A percentile compares a stretch with the other conserved stretches of the same genome.
Evolutionary conservation across 2,888 invertebrate genomes (phyloP).

Genomic region (Drosophila kuntzei): DNA sequence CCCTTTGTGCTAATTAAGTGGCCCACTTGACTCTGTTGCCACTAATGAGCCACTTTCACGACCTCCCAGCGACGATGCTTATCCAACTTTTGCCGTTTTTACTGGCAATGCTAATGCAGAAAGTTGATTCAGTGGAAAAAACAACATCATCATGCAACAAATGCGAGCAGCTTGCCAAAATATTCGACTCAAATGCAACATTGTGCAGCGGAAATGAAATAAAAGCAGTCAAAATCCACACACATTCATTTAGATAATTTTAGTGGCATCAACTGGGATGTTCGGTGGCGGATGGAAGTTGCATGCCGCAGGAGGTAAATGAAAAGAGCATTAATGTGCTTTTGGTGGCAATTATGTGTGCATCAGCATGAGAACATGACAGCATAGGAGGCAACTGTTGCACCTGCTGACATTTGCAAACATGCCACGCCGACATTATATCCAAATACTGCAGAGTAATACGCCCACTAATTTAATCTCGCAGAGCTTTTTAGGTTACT

Average conservation of each 20-base stretch:
- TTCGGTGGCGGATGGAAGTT: not conserved
- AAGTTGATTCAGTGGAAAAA: slow-evolving; percentile 51
- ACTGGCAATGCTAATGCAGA: slow-evolving; percentile 64
- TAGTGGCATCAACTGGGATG: not conserved
- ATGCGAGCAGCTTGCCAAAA: slow-evolving; percentile 49
- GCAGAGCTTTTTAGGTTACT: not conserved
- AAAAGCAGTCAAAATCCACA: slow-evolving; percentile 49
- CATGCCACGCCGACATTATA: slow-evolving; percentile 22
- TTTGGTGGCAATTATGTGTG: slow-evolving; percentile 65
- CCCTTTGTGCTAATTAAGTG: slow-evolving; percentile 56
- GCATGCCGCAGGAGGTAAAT: slow-evolving; percentile 18
- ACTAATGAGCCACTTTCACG: slow-evolving; percentile 48
- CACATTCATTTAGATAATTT: slow-evolving; percentile 8
- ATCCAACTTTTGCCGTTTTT: slow-evolving; percentile 65
- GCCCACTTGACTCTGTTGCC: slow-evolving; percentile 45
- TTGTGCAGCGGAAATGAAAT: slow-evolving; percentile 61
- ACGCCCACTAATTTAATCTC: slow-evolving; percentile 12
- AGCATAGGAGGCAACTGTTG: slow-evolving; percentile 19
- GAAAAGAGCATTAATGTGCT: slow-evolving; percentile 58
- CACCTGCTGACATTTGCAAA: slow-evolving; percentile 27
- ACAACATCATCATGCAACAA: slow-evolving; percentile 25
- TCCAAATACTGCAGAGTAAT: not conserved
- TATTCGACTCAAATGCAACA: slow-evolving; percentile 50
- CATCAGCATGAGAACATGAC: slow-evolving; percentile 46
- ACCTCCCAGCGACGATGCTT: slow-evolving; percentile 23